Evolutionary conservation across 1,140 invertebrate genomes (phyloP), one percentile per base, ranked within the genome.

Genomic region (Drosophila tani): DNA sequence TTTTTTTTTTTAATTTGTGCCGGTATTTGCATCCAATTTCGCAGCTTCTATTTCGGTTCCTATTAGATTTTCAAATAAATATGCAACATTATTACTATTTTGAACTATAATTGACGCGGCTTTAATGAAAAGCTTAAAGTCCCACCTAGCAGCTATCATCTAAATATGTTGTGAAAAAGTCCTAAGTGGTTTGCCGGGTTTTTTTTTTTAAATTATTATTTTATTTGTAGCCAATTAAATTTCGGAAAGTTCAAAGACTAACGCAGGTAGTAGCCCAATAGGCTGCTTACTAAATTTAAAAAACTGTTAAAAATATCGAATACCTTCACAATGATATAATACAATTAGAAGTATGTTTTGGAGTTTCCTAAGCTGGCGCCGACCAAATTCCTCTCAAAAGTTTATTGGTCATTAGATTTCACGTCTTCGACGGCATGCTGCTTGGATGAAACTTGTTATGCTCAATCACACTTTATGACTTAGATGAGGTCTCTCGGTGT

Each of bases 361-460:
- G 2, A 50, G 15, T 50, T 50, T 15, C 14, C 11, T 38, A 15
- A 53, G 17, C 51, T 73, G 68, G 69, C 70, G 57, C 58, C 80
- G 71, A 76, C 79, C 71, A 55, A 83, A 80, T 83, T 76, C 64
- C 67, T 79, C 76, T 50, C 53, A 84, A 79, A 77, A 77, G 56
- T 83, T 83, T 83, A 65, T 80, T 84, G 67, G 71, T 63, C 67
- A 83, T 47, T 35, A 17, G 53, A 50, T 51, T 75, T 51, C 15
- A 41, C 57, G 21, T 41, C 24, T 40, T 24, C 17, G 29, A 43
- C 35, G 38, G 47, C 41, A 58, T 53, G 17, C 29, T 56, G 17
- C 41, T 27, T 51, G 60, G 51, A 64, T 35, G 45, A 73, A 80
- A 74, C 78, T 24, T 47, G 76, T 80, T 64, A 35, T 43, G 57